These are phyloP conservation scores for Crossocerus cetratus DNA, from an alignment of 2,888 invertebrate species.

Conservation along the genomic window DNA sequence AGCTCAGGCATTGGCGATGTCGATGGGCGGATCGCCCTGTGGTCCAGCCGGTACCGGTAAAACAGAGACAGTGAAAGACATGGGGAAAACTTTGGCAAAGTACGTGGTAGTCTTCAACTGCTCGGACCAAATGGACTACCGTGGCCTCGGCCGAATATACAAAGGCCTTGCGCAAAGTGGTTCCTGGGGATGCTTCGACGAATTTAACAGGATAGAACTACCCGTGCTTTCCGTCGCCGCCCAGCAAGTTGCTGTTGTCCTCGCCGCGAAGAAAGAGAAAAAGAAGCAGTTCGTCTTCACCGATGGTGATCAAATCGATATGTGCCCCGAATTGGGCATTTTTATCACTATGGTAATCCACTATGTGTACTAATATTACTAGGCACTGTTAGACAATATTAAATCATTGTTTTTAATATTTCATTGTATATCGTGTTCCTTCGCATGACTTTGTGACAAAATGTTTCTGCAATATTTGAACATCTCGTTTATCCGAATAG, in stretches of 20 bases:
- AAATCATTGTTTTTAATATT: too few species aligned
- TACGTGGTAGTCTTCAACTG: slow-evolving; percentile 98
- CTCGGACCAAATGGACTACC: slow-evolving; percentile 99
- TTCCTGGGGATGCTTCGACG: slow-evolving; percentile 98
- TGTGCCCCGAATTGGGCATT: slow-evolving; percentile 97
- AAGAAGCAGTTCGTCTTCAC: slow-evolving; percentile 94
- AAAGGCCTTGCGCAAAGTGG: slow-evolving; percentile 97
- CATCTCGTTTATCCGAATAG: too few species aligned
- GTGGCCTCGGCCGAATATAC: slow-evolving; percentile 95
- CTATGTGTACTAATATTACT: background rate
- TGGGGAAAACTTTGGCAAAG: slow-evolving; percentile 98
- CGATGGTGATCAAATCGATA: slow-evolving; percentile 93
- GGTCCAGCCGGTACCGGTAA: slow-evolving; percentile 99
- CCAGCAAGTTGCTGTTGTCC: slow-evolving; percentile 96
- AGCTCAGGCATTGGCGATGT: slow-evolving; percentile 96
- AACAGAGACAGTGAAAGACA: slow-evolving; percentile 98
- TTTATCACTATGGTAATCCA: slow-evolving; percentile 95
- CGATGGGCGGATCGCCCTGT: slow-evolving; percentile 97
- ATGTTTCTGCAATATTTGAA: too few species aligned
- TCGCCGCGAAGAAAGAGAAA: slow-evolving; percentile 95
- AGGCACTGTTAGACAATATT: too few species aligned
- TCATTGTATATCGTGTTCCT: too few species aligned
- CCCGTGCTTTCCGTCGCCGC: slow-evolving; percentile 97
- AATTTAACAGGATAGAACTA: slow-evolving; percentile 96
- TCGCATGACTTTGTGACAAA: too few species aligned